Evolutionary conservation across 1,140 invertebrate species (phyloP).

Genomic region (Anadara kagoshimensis): DNA sequence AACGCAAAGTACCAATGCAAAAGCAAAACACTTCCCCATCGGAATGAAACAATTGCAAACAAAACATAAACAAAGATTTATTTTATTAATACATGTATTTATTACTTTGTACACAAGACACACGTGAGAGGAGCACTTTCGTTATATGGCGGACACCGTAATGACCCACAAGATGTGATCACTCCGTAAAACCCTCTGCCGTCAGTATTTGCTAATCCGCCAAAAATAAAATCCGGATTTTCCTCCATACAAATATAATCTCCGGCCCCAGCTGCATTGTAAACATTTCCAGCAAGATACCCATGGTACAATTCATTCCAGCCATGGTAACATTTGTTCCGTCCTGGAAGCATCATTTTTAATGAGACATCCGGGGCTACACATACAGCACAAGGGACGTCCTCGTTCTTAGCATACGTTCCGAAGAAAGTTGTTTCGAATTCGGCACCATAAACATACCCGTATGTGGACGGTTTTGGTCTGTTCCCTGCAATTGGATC

Average conservation of each 20-base stretch:
- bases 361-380: too few species aligned
- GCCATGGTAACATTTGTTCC: constrained; percentile 35
- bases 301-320: constrained; percentile 46
- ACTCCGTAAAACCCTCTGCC: constrained; percentile 44
- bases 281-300: constrained; percentile 35
- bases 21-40: too few species aligned
- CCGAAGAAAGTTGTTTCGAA: constrained; percentile 7
- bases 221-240: constrained; percentile 19
- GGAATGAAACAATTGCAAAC: too few species aligned
- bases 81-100: too few species aligned
- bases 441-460: constrained; percentile 2
- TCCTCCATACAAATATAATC: constrained; percentile 50
- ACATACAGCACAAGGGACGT: constrained; percentile 16
- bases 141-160: constrained; percentile 31
- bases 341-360: constrained; percentile 42
- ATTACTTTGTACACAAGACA: constrained; percentile 39
- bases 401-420: neutral
- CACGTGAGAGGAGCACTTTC: constrained; percentile 40
- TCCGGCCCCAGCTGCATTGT: neutral
- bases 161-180: constrained; percentile 25
- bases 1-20: too few species aligned
- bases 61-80: too few species aligned
- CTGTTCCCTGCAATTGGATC: neutral
- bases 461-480: neutral
- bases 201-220: constrained; percentile 27